Evolutionary conservation across 2,113 vertebrate species (phyloP).

Genomic region (Strigops habroptila): DNA sequence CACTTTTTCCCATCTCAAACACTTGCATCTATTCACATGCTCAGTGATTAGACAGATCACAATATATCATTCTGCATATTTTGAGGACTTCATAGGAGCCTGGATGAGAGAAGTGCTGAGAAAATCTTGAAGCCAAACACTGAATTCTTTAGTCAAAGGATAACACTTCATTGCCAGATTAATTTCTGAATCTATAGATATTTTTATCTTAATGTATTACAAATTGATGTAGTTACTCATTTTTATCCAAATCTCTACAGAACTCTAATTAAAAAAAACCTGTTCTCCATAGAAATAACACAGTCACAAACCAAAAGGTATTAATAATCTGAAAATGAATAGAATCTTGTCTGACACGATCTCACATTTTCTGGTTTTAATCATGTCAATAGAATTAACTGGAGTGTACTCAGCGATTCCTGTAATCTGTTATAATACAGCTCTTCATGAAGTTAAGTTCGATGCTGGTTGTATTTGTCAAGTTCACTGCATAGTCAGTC

Average conservation of each 20-base stretch:
- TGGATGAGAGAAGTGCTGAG: neutral
- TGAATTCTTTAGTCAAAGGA: neutral
- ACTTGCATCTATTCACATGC: neutral
- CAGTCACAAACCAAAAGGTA: neutral
- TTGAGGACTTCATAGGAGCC: neutral
- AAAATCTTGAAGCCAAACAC: neutral
- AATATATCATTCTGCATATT: slow-evolving; percentile 9
- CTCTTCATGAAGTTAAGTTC: neutral
- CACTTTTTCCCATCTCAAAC: neutral
- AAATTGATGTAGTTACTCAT: neutral
- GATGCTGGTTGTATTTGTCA: neutral
- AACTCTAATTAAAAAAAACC: neutral
- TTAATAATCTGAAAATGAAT: slow-evolving; percentile 12
- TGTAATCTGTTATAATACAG: neutral
- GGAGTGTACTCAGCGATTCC: neutral
- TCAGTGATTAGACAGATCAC: neutral
- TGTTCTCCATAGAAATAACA: neutral
- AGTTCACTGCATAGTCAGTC: neutral
- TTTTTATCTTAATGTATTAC: neutral
- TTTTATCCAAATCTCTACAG: neutral
- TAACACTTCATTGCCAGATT: neutral
- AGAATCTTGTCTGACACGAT: neutral
- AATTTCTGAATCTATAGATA: neutral
- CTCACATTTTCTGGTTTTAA: neutral
- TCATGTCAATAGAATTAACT: neutral